Conservation (phyloP, 1,140 invertebrate genomes). For the Sitobion miscanthi region DNA sequence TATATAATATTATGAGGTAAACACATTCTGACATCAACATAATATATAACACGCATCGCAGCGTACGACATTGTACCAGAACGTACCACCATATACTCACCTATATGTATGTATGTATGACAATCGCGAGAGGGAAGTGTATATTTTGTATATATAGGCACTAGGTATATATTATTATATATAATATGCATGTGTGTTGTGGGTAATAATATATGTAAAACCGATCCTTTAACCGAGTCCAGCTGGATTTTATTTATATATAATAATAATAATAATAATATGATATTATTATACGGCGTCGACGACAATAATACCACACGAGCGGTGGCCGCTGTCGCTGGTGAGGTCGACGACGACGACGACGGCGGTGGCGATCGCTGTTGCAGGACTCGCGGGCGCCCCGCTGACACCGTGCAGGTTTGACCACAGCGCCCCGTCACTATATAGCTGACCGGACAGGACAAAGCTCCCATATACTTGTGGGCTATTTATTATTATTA, state of each 20-base stretch:
- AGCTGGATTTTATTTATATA: neutral
- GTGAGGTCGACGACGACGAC: neutral
- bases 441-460: neutral
- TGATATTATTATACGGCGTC: neutral
- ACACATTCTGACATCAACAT: neutral
- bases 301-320: neutral
- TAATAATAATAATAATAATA: neutral
- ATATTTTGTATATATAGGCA: too few relatives aligned
- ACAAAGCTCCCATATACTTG: slow-evolving; percentile 21
- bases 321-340: neutral
- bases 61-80: slow-evolving; percentile 4
- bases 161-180: too few relatives aligned
- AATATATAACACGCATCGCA: neutral
- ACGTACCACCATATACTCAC: neutral
- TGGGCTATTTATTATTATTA: neutral
- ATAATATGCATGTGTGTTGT: neutral
- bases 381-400: neutral
- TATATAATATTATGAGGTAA: neutral
- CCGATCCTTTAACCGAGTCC: neutral
- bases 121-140: neutral
- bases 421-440: neutral
- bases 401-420: slow-evolving; percentile 11
- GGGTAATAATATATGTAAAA: slow-evolving; percentile 41
- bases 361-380: neutral
- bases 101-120: neutral